A percentile compares a stretch with the other conserved stretches of the same genome.
Conservation (phyloP, 2,797 vertebrate species). For the Apogon talboti region DNA sequence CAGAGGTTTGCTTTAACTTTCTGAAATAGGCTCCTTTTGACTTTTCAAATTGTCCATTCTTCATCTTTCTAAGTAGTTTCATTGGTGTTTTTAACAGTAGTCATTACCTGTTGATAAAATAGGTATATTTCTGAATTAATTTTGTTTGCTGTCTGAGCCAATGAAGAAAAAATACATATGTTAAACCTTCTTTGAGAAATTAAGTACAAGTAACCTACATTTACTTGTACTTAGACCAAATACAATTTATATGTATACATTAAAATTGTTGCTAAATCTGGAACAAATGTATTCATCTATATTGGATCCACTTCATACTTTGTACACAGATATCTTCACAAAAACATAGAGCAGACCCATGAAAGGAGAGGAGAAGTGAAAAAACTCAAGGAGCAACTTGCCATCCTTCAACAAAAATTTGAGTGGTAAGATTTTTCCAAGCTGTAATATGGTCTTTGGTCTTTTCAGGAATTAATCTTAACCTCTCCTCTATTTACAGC, state of each 20-base stretch:
- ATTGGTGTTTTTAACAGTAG: too few relatives aligned
- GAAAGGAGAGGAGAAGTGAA: conserved; percentile 89
- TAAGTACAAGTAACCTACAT: too few relatives aligned
- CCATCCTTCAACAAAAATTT: conserved; percentile 89
- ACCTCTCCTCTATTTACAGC: conserved; percentile 68
- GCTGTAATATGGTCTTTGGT: background rate
- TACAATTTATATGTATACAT: background rate
- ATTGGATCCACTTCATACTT: background rate
- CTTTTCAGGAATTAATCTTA: background rate
- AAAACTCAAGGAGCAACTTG: conserved; percentile 89
- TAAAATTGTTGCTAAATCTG: background rate
- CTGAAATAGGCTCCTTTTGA: too few relatives aligned
- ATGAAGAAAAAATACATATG: too few relatives aligned
- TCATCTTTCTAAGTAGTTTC: too few relatives aligned
- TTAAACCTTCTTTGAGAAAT: too few relatives aligned
- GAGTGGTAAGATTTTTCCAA: conserved; percentile 84
- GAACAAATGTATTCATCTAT: background rate
- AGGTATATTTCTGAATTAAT: too few relatives aligned
- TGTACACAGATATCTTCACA: conserved; percentile 90
- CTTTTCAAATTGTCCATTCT: too few relatives aligned
- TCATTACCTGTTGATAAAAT: too few relatives aligned
- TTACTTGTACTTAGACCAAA: too few relatives aligned
- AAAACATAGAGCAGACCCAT: conserved; percentile 89
- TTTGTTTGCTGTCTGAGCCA: too few relatives aligned
- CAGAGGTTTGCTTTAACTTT: too few relatives aligned